A percentile compares a stretch with the other conserved stretches of the same genome.
Evolutionary conservation across 2,113 vertebrate genomes (phyloP).

Genomic region (Pampusana beccarii): DNA sequence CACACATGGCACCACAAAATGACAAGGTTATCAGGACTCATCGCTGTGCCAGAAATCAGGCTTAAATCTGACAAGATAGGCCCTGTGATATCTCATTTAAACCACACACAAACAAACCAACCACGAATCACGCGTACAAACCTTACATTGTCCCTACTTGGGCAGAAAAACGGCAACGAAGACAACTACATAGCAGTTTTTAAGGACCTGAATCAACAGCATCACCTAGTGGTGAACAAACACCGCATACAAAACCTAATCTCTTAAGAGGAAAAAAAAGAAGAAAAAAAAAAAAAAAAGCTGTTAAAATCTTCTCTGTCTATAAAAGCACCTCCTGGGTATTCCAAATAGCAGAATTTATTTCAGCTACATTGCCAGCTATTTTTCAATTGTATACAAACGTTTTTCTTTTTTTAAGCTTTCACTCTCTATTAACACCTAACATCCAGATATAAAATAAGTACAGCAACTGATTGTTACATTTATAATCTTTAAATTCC

Average conservation of each 20-base stretch:
- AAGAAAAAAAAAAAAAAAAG: background rate
- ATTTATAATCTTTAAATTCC: background rate
- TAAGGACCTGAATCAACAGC: background rate
- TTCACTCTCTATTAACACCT: background rate
- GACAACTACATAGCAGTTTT: accelerated
- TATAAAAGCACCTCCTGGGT: background rate
- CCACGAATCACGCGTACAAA: background rate
- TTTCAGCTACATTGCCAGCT: background rate
- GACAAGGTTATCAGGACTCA: background rate
- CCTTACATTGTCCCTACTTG: background rate
- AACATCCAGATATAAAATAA: background rate
- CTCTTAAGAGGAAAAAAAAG: background rate
- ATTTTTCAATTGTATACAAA: background rate
- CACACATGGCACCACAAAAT: background rate
- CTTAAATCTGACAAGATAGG: background rate
- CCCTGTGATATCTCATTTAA: background rate
- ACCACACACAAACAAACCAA: background rate
- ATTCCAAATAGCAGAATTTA: background rate
- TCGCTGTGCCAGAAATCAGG: background rate
- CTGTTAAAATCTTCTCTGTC: background rate
- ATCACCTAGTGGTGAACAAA: slow-evolving; percentile 34
- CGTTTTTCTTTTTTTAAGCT: background rate
- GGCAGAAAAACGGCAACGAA: background rate
- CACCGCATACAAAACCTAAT: background rate
- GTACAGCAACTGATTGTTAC: background rate